Base-by-base conservation (phyloP, 2,888 invertebrate species). In the Tipula helvola region DNA sequence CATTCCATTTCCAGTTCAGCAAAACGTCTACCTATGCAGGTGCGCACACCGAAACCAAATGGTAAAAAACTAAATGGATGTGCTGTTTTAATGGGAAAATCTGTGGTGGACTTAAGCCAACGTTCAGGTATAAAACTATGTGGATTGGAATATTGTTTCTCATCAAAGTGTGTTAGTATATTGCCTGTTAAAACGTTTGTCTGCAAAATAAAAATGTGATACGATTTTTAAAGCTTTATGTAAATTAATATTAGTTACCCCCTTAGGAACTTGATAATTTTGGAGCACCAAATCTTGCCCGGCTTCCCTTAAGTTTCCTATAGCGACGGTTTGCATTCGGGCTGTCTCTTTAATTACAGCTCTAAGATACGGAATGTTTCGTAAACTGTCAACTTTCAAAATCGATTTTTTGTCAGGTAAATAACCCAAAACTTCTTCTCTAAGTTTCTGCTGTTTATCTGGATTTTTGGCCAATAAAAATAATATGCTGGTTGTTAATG, bases 321-420 rank as follows among this genome's bases (percentile, higher is more conserved):
- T 90, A 0, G 92, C 88, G 0, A 92, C 91, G 1, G 92, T 91
- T 88, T 90, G 89, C 28, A 92, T 88, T 87, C 95, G 91, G 84
- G 93, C 90, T 0, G 93, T 91, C 90, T 95, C 95, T 89, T 94
- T 95, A 5, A 95, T 90, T 88, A 94, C 94, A 1, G 95, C 95
- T 89, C 93, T 93, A 8, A 95, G 90, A 88, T 94, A 95, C 1
- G 90, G 90, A 83, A 92, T 88, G 44, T 90, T 89, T 83, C 83
- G 47, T 16, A 88, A 44, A 83, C 39, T 71, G 3, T 88, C 87
- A 0, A 39, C 36, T 4, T 87, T 88, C 10, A 88, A 36, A 1
- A 18, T 8, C 10, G 88, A 86, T 87, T 90, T 88, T 41, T 89
- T 90, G 44, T 89, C 90, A 3, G 89, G 88, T 39, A 90, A 90